Percentiles rank a stretch among this genome's conserved stretches.
These are phyloP conservation scores for Dicroscelio sp. DNA, from an alignment of 2,888 invertebrate species.

Conservation along the genomic window DNA sequence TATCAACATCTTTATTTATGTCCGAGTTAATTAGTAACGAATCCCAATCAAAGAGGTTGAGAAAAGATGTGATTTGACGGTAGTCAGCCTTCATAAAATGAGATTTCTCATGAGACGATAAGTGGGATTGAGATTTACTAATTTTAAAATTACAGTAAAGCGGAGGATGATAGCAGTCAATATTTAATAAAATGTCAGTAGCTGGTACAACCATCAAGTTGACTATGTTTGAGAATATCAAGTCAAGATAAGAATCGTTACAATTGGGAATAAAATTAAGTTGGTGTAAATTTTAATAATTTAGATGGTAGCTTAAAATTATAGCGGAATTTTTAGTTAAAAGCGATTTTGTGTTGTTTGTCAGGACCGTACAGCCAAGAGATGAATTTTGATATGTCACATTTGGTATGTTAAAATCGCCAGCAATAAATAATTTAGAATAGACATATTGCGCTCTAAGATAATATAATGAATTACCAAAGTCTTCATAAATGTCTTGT, in stretches of 20 bases:
- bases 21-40: background rate
- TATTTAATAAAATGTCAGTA: background rate
- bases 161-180: background rate
- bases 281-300: slow-evolving; percentile 1
- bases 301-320: background rate
- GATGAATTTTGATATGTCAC: background rate
- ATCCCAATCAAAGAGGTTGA: slow-evolving; percentile 17
- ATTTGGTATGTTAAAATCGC: background rate
- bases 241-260: background rate
- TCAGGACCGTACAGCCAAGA: background rate
- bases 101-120: too few relatives aligned
- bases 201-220: background rate
- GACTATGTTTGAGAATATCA: background rate
- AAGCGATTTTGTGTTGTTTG: background rate
- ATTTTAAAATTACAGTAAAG: background rate
- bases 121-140: too few relatives aligned
- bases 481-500: background rate
- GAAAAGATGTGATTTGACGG: background rate
- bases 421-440: background rate
- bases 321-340: background rate
- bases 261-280: background rate
- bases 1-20: slow-evolving; percentile 4
- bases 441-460: too few relatives aligned
- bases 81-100: too few relatives aligned
- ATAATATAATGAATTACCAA: background rate